Percentiles rank a stretch among this genome's conserved stretches.
Evolutionary conservation across 2,113 vertebrate species (phyloP).

Genomic region (Amazona guildingii): DNA sequence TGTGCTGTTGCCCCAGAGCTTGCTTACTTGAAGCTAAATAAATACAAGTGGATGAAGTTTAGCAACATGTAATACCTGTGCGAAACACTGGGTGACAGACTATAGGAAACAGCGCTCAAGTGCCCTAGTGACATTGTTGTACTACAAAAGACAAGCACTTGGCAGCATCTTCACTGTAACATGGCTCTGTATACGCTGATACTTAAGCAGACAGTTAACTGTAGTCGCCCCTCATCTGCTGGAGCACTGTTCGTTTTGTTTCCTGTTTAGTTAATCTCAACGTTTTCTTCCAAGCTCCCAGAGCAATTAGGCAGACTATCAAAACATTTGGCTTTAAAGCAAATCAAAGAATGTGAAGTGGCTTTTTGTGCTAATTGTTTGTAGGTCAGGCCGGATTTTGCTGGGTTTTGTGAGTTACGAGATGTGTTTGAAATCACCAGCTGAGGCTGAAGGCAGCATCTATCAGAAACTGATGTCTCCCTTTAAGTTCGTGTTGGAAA

Average conservation of each 20-base stretch:
- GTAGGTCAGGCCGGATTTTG: slow-evolving; percentile 8
- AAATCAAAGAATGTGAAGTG: background rate
- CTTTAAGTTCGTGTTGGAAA: background rate
- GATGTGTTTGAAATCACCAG: background rate
- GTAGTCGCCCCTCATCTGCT: slow-evolving; percentile 48
- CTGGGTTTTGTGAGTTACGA: background rate
- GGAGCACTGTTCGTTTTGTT: slow-evolving; percentile 14
- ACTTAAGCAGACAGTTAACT: slow-evolving; percentile 61
- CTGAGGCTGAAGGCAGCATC: background rate
- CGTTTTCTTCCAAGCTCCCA: background rate
- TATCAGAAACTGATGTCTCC: background rate
- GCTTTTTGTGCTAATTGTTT: slow-evolving; percentile 17
- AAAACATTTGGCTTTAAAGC: slow-evolving; percentile 8
- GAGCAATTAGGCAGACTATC: slow-evolving; percentile 17
- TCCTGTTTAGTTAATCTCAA: slow-evolving; percentile 45
- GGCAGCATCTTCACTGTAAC: slow-evolving; percentile 8
- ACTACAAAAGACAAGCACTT: slow-evolving; percentile 12
- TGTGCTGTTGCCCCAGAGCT: too few species aligned
- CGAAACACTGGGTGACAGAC: background rate
- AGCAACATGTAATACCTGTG: background rate
- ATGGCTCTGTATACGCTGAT: slow-evolving; percentile 23
- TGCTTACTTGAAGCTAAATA: background rate
- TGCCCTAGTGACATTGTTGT: background rate
- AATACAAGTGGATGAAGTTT: background rate
- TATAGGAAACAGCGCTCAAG: background rate